These are phyloP conservation scores for Perithous albicinctus DNA, from an alignment of 2,888 invertebrate species.

Conservation along the genomic window DNA sequence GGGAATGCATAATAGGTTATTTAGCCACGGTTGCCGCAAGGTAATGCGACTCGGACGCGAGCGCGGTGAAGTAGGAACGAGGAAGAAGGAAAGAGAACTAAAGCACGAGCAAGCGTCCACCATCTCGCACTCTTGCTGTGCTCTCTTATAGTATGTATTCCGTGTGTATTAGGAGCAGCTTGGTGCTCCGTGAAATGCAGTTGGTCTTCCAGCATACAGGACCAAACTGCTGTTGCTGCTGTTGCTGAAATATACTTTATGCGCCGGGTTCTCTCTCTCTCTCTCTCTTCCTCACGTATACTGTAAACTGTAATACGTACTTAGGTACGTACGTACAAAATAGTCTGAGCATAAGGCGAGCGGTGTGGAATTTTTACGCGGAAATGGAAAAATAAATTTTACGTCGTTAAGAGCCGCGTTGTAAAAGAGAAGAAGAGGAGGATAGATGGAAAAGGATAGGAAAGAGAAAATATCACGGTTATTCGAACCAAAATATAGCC, in stretches of 20 bases:
- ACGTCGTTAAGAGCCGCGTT: slow-evolving; percentile 37
- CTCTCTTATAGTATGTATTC: slow-evolving; percentile 10
- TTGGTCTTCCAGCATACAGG: slow-evolving; percentile 42
- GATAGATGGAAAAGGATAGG: not conserved
- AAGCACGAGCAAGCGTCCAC: slow-evolving; percentile 32
- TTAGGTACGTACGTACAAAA: slow-evolving; percentile 37
- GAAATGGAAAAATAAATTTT: slow-evolving; percentile 60
- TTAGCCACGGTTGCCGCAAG: slow-evolving; percentile 75
- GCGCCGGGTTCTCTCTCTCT: not conserved
- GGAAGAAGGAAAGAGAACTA: slow-evolving; percentile 40
- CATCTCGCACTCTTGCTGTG: slow-evolving; percentile 1
- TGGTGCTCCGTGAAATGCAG: slow-evolving; percentile 42
- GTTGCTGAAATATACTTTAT: slow-evolving; percentile 49
- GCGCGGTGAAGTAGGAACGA: slow-evolving; percentile 8
- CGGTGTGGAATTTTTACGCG: slow-evolving; percentile 42
- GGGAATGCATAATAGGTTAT: slow-evolving; percentile 81
- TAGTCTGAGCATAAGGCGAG: slow-evolving; percentile 12
- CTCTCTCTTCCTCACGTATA: slow-evolving; percentile 24
- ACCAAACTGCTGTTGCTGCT: slow-evolving; percentile 3
- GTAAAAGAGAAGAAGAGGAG: not conserved
- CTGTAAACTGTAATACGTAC: slow-evolving; percentile 32
- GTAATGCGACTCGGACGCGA: slow-evolving; percentile 70
- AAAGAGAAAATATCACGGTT: slow-evolving; percentile 34
- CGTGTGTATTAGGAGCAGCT: slow-evolving; percentile 17
- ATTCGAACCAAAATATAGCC: not conserved